Evolutionary conservation across 2,797 vertebrate genomes (phyloP).

Genomic region (Xyrichtys novacula): DNA sequence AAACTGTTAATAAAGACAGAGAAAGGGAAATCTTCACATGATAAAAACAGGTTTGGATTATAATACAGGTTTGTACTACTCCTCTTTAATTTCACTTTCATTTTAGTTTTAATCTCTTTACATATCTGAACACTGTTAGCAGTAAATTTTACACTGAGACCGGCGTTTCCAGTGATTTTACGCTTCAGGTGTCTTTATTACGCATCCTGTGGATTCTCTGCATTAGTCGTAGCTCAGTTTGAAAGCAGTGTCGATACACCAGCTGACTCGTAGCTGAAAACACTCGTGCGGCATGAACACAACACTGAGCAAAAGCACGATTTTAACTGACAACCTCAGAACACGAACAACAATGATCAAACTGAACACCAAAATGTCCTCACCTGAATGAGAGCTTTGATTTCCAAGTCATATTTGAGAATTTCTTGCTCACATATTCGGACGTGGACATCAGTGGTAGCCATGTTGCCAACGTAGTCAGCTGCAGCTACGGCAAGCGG

Average conservation of each 20-base stretch:
- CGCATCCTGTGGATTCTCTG: no score
- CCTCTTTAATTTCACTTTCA: no score
- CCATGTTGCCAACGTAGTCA: constrained; percentile 84
- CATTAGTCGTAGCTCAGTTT: not conserved
- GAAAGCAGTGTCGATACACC: not conserved
- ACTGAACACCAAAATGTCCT: constrained; percentile 42
- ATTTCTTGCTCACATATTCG: constrained; percentile 95
- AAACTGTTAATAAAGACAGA: no score
- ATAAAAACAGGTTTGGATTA: no score
- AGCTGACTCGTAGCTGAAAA: constrained; percentile 14
- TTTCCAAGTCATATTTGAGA: constrained; percentile 94
- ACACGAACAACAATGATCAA: accelerated
- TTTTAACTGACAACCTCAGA: not conserved
- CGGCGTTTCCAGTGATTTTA: no score
- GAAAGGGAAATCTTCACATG: no score
- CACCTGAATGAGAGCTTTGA: constrained; percentile 97
- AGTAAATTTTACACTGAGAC: no score
- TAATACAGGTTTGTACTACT: no score
- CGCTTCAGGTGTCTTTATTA: no score
- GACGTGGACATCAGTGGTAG: constrained; percentile 87
- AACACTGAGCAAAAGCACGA: not conserved
- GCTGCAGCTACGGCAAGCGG: constrained; percentile 73
- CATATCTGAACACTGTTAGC: no score
- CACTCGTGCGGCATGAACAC: not conserved
- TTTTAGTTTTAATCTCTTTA: no score